Percentiles rank a stretch among this genome's conserved stretches.
These are phyloP conservation scores for Heterohyrax brucei DNA, from an alignment of 2,797 vertebrate species.

Conservation along the genomic window DNA sequence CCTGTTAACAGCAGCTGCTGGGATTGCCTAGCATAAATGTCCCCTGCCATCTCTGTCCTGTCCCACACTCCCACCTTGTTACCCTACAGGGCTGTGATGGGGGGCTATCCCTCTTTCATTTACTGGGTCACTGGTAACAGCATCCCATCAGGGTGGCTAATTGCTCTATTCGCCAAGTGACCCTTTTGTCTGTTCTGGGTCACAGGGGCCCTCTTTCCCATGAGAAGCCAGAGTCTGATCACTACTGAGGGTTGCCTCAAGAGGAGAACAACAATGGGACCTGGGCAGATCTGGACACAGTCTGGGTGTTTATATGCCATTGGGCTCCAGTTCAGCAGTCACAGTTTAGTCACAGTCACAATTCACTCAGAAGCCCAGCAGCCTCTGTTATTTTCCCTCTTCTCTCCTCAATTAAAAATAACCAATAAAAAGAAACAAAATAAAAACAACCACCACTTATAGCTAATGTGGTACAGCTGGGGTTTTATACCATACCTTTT, in stretches of 20 bases:
- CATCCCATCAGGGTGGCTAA: constrained; percentile 50
- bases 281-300: background rate
- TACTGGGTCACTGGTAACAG: constrained; percentile 71
- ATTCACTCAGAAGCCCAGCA: constrained; percentile 4
- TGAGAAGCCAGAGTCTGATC: constrained; percentile 40
- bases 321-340: background rate
- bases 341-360: background rate
- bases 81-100: background rate
- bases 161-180: constrained; percentile 74
- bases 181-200: constrained; percentile 67
- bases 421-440: background rate
- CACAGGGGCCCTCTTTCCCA: constrained; percentile 76
- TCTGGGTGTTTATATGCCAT: background rate
- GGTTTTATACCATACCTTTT: background rate
- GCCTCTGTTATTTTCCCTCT: background rate
- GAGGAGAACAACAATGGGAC: background rate
- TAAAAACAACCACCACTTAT: background rate
- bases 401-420: background rate
- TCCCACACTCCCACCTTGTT: background rate
- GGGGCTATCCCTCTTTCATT: background rate
- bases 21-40: background rate
- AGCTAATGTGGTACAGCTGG: background rate
- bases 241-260: background rate
- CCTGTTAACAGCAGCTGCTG: background rate
- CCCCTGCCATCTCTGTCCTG: background rate